These are phyloP conservation scores for Catocala nupta DNA, from an alignment of 2,888 invertebrate genomes.

Conservation along the genomic window DNA sequence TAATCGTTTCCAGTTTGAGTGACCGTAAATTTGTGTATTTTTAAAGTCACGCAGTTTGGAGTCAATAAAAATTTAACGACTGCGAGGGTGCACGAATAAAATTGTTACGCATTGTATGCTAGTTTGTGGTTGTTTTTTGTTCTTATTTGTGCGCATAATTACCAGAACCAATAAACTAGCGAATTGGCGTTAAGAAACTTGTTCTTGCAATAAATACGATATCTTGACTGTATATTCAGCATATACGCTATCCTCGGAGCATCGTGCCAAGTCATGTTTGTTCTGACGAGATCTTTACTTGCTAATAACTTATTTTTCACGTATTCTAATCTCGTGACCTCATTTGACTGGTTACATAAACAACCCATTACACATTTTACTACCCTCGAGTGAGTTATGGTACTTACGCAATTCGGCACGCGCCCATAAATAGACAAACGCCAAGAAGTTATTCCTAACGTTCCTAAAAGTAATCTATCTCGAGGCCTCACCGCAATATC, in stretches of 20 bases:
- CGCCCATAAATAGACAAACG: constrained; percentile 81
- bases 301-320: constrained; percentile 50
- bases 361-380: constrained; percentile 56
- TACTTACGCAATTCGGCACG: constrained; percentile 68
- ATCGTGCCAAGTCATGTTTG: constrained; percentile 43
- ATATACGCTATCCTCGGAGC: constrained; percentile 17
- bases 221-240: constrained; percentile 22
- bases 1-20: constrained; percentile 85
- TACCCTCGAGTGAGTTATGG: constrained; percentile 57
- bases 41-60: constrained; percentile 85
- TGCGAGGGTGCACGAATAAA: constrained; percentile 80
- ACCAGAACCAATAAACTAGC: constrained; percentile 28
- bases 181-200: constrained; percentile 26
- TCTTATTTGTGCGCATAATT: constrained; percentile 41
- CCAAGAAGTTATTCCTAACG: constrained; percentile 81
- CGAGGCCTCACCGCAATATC: constrained; percentile 85
- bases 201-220: constrained; percentile 19
- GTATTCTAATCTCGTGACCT: constrained; percentile 50
- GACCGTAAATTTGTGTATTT: constrained; percentile 87
- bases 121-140: constrained; percentile 56
- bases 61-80: constrained; percentile 86
- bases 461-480: constrained; percentile 84
- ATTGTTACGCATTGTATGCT: constrained; percentile 73
- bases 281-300: constrained; percentile 26
- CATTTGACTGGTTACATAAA: constrained; percentile 57